Evolutionary conservation across 2,113 vertebrate genomes (phyloP).

Genomic region (Pachycephala philippinensis): DNA sequence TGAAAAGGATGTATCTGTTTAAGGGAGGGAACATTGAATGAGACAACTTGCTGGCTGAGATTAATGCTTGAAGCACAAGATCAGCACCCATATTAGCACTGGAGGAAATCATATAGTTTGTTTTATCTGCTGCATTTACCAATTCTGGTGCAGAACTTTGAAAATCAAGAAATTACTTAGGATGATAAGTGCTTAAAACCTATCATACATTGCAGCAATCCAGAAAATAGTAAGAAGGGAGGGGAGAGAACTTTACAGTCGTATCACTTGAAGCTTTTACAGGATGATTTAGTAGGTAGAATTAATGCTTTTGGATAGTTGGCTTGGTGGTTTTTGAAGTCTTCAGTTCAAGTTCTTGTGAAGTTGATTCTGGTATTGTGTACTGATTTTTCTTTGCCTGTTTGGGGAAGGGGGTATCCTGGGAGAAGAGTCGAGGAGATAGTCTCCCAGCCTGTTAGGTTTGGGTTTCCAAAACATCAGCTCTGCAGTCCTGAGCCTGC

Average conservation of each 20-base stretch:
- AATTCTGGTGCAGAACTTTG: background rate
- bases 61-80: background rate
- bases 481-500: background rate
- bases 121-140: background rate
- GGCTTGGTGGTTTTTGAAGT: background rate
- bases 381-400: background rate
- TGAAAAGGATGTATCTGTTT: background rate
- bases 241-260: background rate
- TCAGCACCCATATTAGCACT: background rate
- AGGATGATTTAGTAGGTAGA: background rate
- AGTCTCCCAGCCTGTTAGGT: background rate
- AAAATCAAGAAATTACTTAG: background rate
- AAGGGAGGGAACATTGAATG: background rate
- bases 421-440: background rate
- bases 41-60: background rate
- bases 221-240: background rate
- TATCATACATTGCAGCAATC: background rate
- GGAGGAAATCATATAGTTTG: background rate
- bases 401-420: background rate
- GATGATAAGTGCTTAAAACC: background rate
- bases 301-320: background rate
- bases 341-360: background rate
- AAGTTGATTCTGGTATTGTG: background rate
- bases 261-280: background rate
- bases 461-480: background rate